These are phyloP conservation scores for Melinopterus prodromus DNA, from an alignment of 2,888 invertebrate species.

Conservation along the genomic window DNA sequence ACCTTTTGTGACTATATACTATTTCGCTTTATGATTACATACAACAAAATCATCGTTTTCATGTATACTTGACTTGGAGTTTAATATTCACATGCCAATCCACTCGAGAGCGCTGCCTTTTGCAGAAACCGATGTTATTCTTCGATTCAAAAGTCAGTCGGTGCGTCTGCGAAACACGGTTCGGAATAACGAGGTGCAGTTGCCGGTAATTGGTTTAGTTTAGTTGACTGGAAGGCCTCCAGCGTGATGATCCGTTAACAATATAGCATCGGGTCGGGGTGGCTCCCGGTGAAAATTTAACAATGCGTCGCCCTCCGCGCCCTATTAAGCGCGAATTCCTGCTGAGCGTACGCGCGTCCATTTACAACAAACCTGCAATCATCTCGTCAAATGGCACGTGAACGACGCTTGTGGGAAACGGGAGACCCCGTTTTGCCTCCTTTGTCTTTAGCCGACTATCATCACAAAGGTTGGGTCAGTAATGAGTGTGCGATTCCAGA, in stretches of 20 bases:
- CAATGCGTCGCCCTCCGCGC: conserved; percentile 37
- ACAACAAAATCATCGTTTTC: no score
- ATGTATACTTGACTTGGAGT: no score
- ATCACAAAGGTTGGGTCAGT: background rate
- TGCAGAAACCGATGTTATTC: background rate
- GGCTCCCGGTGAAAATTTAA: conserved; percentile 41
- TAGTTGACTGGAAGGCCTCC: conserved; percentile 33
- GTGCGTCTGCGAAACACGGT: background rate
- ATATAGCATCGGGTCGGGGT: conserved; percentile 28
- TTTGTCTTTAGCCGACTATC: conserved; percentile 24
- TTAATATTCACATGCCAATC: no score
- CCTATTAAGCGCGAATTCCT: conserved; percentile 41
- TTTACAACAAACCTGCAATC: conserved; percentile 43
- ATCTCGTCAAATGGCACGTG: conserved; percentile 45
- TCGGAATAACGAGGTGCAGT: background rate
- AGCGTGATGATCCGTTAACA: conserved; percentile 37
- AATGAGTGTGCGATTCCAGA: background rate
- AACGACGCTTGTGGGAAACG: conserved; percentile 31
- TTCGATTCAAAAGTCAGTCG: conserved; percentile 1
- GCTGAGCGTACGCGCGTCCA: conserved; percentile 39
- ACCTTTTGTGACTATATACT: no score
- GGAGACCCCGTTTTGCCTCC: conserved; percentile 24
- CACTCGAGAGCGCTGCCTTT: background rate
- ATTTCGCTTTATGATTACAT: no score
- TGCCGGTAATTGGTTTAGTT: conserved; percentile 42